Base-by-base conservation (phyloP, 2,888 invertebrate species). In the Agapostemon virescens region DNA sequence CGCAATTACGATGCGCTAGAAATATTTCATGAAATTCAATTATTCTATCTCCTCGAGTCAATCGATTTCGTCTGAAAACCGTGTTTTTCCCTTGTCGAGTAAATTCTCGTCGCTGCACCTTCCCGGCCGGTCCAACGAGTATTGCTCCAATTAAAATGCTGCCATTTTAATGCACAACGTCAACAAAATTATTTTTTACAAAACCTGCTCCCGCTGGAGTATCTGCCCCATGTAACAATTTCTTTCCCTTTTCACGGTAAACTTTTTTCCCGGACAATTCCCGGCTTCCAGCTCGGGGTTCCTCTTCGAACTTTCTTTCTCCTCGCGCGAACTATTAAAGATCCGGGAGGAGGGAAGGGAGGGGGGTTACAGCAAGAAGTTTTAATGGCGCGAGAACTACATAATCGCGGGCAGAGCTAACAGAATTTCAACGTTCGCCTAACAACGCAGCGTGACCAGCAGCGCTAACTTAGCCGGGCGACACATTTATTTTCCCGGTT, bases 401-500 rank as follows among this genome's bases (percentile, higher is more conserved):
- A 33, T 33, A 61, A 61, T 61, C 33, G 33, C 30, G 30, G 9
- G 20, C 33, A 9, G 1, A 20, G 61, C 61, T 61, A 61, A 61
- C 61, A 61, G 61, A 61, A 61, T 33, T 33, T 61, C 40, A 69
- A 71, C 72, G 45, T 42, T 15, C 30, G 33, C 4, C 45, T n/a
- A 40, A 36, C 13, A 36, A 30, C 15, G 30, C 15, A 23, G 30
- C 61, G 61, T 61, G 67, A 36, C n/a, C 26, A 15, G 49, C 20
- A 20, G 36, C 23, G 68, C 13, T n/a, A 69, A 69, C 23, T 61
- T 74, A 75, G 30, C 69, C 63, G 74, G 42, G 45, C 66, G 66
- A 69, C 70, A 68, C 76, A 80, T 86, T 84, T 75, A 77, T 79
- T 63, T 73, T 63, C 61, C 30, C 40, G 38, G 69, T 81, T 79